Base-by-base conservation (phyloP, 1,140 invertebrate genomes). In the Eupristina koningsbergeri region DNA sequence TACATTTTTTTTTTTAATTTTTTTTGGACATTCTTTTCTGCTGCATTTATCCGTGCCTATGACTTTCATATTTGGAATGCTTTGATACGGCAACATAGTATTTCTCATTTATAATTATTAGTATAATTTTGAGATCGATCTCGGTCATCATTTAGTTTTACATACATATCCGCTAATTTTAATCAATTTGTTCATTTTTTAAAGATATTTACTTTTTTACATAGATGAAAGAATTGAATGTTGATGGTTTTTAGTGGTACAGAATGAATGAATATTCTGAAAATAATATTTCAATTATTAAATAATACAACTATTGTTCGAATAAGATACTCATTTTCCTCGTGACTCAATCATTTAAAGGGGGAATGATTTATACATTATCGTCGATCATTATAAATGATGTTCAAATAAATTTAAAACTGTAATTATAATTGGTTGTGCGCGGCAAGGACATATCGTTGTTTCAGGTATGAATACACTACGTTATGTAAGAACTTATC, bases 401-500 rank as follows among this genome's bases (percentile, higher is more conserved):
- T 39, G 63, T 73, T 73, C 15, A 78, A 83, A 61, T 83, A 73
- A 83, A 83, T 39, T 78, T 78, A 79, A 61, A 41, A 73, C 29
- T 69, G 73, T 29, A 76, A 77, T 53, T 69, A 63, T 74, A 50
- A 63, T 84, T 77, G 80, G 82, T 84, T 69, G 22, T 74, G 39
- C 64, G 47, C 76, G 73, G 63, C 47, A 71, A 34, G 82, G 45
- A 53, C 29, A 74, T 75, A 31, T 82, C 15, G 34, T 78, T 45
- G 34, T 26, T 47, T 0, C 31, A 45, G 17, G 73, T 39, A 39
- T 31, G 47, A n/a, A n/a, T n/a, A n/a, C 39, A 76, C 58, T 75
- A 58, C 69, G 53, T 61, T 31, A 64, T 58, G 22, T 73, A 58
- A 67, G 22, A 79, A 80, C 77, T 84, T 73, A 79, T 83, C 82